Percentiles rank a stretch among this genome's conserved stretches.
Conservation (phyloP, 1,140 invertebrate species). For the Apis cerana region DNA sequence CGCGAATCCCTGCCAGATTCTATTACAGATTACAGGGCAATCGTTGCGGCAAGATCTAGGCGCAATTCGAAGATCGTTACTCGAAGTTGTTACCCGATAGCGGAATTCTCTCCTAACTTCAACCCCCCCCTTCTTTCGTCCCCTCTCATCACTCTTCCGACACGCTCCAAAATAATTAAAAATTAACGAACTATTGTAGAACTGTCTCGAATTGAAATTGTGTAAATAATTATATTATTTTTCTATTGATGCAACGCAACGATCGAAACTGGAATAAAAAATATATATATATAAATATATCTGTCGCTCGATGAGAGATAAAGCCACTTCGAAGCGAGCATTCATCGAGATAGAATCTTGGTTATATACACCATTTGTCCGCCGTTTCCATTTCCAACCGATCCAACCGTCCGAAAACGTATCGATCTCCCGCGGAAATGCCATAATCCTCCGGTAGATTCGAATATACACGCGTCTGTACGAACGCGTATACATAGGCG, state of each 20-base stretch:
- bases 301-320: neutral
- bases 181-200: too few relatives aligned
- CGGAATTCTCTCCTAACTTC: conserved; percentile 11
- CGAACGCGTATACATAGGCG: conserved; percentile 10
- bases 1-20: conserved; percentile 60
- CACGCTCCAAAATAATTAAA: too few relatives aligned
- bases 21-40: conserved; percentile 74
- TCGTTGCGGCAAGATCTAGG: conserved; percentile 37
- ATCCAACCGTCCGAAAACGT: conserved; percentile 44
- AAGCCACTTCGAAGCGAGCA: conserved; percentile 6
- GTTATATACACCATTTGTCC: conserved; percentile 11
- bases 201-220: too few relatives aligned
- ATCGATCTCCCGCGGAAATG: conserved; percentile 41
- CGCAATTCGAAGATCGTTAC: conserved; percentile 53
- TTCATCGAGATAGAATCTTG: conserved; percentile 27
- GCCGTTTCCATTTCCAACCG: conserved; percentile 43
- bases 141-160: too few relatives aligned
- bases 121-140: neutral
- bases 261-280: too few relatives aligned
- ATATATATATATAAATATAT: neutral
- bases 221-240: too few relatives aligned
- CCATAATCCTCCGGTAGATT: conserved; percentile 46
- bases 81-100: conserved; percentile 23
- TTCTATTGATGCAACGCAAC: too few relatives aligned
- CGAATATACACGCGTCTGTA: conserved; percentile 10